Conservation (phyloP, 2,888 invertebrate genomes). For the Lepidocyrtinus sp. region DNA sequence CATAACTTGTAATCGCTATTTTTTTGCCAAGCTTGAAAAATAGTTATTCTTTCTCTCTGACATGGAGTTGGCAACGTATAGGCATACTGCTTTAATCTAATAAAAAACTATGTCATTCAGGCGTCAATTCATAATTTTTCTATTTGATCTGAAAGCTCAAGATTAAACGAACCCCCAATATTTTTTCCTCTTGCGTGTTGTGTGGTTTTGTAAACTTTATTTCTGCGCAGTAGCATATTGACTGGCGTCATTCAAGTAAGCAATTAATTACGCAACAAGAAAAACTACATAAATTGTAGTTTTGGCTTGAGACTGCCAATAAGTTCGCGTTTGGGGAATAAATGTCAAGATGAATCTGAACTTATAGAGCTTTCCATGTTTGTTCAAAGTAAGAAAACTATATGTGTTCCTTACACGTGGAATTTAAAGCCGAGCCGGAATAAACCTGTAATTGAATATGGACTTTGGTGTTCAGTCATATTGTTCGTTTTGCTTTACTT, state of each 20-base stretch:
- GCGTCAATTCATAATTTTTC: conserved; percentile 15
- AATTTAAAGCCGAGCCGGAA: too few relatives aligned
- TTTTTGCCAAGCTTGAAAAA: not conserved
- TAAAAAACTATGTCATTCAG: conserved; percentile 7
- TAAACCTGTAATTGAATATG: too few relatives aligned
- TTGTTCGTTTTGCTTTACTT: too few relatives aligned
- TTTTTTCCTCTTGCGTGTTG: not conserved
- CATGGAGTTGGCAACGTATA: not conserved
- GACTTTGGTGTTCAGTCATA: too few relatives aligned
- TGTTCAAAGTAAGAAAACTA: too few relatives aligned
- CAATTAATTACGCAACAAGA: not conserved
- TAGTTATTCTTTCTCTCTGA: not conserved
- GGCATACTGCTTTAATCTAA: not conserved
- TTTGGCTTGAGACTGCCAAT: not conserved
- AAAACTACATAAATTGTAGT: not conserved
- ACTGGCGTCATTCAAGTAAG: not conserved
- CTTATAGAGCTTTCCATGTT: too few relatives aligned
- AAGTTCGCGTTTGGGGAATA: too few relatives aligned
- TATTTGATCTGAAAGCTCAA: not conserved
- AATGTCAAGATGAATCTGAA: too few relatives aligned
- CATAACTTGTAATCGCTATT: not conserved
- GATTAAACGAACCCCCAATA: not conserved
- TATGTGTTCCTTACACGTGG: too few relatives aligned
- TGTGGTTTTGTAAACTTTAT: not conserved
- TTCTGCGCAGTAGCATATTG: not conserved